A percentile compares a stretch with the other conserved stretches of the same genome.
These are phyloP conservation scores for Chiridota heheva DNA, from an alignment of 35 echinoderm and acorn worm species.

Conservation along the genomic window DNA sequence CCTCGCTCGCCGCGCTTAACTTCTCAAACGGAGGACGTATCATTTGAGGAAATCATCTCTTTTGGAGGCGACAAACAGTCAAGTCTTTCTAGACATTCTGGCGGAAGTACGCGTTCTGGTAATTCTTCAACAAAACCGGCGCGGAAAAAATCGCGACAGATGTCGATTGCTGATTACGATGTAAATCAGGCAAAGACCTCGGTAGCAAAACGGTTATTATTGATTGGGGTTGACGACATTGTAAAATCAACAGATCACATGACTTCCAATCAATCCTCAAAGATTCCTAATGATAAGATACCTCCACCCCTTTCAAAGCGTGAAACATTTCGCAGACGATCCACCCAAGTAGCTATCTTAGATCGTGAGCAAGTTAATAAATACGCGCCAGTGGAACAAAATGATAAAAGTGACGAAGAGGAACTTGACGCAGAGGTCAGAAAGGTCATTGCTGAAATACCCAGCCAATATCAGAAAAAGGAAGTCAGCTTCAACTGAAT, in stretches of 20 bases:
- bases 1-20: neutral
- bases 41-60: neutral
- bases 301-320: neutral
- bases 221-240: neutral
- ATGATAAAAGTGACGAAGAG: neutral
- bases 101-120: neutral
- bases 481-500: constrained; percentile 22
- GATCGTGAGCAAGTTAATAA: constrained; percentile 42
- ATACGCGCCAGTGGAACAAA: neutral
- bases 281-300: neutral
- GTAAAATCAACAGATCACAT: too few relatives aligned
- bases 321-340: constrained; percentile 17
- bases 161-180: constrained; percentile 47
- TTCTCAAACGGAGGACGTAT: neutral
- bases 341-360: constrained; percentile 45
- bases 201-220: constrained; percentile 36
- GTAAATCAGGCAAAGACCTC: constrained; percentile 42
- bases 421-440: neutral
- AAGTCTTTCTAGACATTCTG: too few relatives aligned
- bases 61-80: neutral
- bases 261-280: neutral
- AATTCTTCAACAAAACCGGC: neutral
- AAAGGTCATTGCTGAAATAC: neutral
- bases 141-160: constrained; percentile 18
- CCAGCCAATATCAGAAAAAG: neutral